Evolutionary conservation across 2,113 vertebrate genomes (phyloP), one percentile per base, ranked within the genome.

Genomic region (Poeciliopsis occidentalis): DNA sequence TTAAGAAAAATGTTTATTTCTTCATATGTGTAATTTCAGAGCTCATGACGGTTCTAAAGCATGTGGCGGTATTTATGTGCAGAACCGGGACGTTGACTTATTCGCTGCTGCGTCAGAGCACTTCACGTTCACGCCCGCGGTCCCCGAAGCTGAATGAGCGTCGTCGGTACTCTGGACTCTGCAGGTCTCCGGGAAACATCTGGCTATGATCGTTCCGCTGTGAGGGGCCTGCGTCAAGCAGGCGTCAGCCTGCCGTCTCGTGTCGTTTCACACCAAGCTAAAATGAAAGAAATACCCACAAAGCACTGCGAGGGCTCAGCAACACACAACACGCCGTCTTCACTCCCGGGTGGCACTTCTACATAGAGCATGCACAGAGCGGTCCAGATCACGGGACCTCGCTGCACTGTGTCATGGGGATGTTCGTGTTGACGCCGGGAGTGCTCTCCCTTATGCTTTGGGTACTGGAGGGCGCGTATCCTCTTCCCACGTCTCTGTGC

Each of bases 391-490:
- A 88, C 13, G 87, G 88, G 63, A 79, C 65, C 72, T 89, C 84
- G 3, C 81, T 89, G 80, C 88, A 85, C 29, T 85, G 86, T 1
- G 83, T 76, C 1, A 78, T 37, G 0, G 71, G 80, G 54, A 87
- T 69, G 60, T 94, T 95, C 1, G 77, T 95, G 92, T 96, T 37
- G 34, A 37, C 10, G 34, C 34, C 10, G 26, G 91, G 94, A 27
- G 95, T 96, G 77, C 95, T 93, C 34, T 37, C 34, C 11, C 34
- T 37, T 2, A 11, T 37, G 34, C 34, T 37, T 37, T 37, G 34
- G 11, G 93, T 94, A 0, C 30, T 2, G 68, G 57, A 51, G 67
- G 10, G 34, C 34, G 34, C 2, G 0, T 0, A 37, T 37, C 34
- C 10, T 37, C 34, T 37, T 2, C 0, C 34, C 10, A 3, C 10